A percentile compares a stretch with the other conserved stretches of the same genome.
Conservation (phyloP, 2,888 invertebrate genomes). For the Hypolimnas misippus region DNA sequence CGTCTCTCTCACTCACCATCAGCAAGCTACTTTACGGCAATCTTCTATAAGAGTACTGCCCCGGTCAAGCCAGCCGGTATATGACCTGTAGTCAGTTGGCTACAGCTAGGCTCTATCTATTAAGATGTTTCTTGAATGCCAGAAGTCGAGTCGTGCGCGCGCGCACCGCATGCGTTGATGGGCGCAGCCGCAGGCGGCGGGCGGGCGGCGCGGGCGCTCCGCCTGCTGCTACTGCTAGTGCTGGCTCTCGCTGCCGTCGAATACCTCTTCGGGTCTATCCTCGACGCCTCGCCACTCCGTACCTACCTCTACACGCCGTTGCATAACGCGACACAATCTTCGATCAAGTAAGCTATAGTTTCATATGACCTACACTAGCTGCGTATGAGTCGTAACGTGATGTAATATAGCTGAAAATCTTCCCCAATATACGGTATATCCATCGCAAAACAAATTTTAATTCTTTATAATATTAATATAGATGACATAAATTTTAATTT, state of each 20-base stretch:
- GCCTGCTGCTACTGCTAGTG: slow-evolving; percentile 81
- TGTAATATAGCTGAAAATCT: too few relatives aligned
- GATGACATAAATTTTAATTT: too few relatives aligned
- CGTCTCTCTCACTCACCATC: too few relatives aligned
- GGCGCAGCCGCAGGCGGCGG: slow-evolving; percentile 71
- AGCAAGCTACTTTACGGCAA: too few relatives aligned
- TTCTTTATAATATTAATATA: too few relatives aligned
- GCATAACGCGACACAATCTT: slow-evolving; percentile 71
- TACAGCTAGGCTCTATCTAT: too few relatives aligned
- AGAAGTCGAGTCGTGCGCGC: slow-evolving; percentile 35
- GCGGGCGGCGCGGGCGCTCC: slow-evolving; percentile 79
- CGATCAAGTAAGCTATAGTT: slow-evolving; percentile 54
- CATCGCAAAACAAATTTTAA: too few relatives aligned
- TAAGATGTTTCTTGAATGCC: not conserved
- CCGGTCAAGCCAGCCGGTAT: too few relatives aligned
- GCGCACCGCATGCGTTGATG: slow-evolving; percentile 74
- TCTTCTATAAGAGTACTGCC: too few relatives aligned
- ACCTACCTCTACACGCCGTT: slow-evolving; percentile 78
- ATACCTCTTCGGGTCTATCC: slow-evolving; percentile 87
- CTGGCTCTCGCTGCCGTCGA: slow-evolving; percentile 87
- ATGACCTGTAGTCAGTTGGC: not conserved
- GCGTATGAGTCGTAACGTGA: too few relatives aligned
- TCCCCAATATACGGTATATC: too few relatives aligned
- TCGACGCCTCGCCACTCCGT: slow-evolving; percentile 80
- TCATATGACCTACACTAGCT: too few relatives aligned